Base-by-base conservation (phyloP, 2,888 invertebrate species). In the Schizotus pectinicornis region DNA sequence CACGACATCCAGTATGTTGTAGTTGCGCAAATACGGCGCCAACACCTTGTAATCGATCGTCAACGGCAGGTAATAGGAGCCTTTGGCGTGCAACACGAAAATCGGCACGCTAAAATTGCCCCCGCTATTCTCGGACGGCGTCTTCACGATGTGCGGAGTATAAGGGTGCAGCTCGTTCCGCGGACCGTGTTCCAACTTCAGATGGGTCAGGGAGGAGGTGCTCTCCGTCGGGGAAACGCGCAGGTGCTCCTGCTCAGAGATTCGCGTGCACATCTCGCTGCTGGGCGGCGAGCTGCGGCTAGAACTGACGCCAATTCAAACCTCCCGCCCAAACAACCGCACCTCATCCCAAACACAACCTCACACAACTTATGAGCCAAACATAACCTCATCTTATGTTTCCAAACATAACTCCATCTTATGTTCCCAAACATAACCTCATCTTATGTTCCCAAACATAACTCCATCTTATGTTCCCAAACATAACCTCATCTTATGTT, bases 1-100 rank as follows among this genome's bases (percentile, higher is more conserved):
- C 14, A 81, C 80, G 61, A 82, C 81, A 68, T 85, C 85, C 55
- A 86, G 76, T 84, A 84, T 78, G 78, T 86, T 86, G 70, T 81
- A 81, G 3, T 85, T 82, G 43, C 87, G 86, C 14, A 91, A 80
- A 73, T 88, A 88, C 1, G 92, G 89, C 73, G 88, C 78, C 48
- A 94, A 77, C 34, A 89, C 82, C 46, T 88, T 84, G 70, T 89
- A 88, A 68, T 93, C 93, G 49, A 95, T 83, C 63, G 89, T 90
- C 59, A 95, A 80, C 0, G 96, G 95, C 51, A 96, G 86, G 81
- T 96, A 96, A 80, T 91, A 95, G 43, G 88, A 85, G 36, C 95
- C 95, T 63, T 89, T 88, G n/a, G 94, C 86, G 77, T 95, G 94
- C 34, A 96, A 82, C 2, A 94, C 95, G 78, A 96, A 96, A 35